Conservation (phyloP, 2,113 vertebrate species). For the Zosterops lateralis region DNA sequence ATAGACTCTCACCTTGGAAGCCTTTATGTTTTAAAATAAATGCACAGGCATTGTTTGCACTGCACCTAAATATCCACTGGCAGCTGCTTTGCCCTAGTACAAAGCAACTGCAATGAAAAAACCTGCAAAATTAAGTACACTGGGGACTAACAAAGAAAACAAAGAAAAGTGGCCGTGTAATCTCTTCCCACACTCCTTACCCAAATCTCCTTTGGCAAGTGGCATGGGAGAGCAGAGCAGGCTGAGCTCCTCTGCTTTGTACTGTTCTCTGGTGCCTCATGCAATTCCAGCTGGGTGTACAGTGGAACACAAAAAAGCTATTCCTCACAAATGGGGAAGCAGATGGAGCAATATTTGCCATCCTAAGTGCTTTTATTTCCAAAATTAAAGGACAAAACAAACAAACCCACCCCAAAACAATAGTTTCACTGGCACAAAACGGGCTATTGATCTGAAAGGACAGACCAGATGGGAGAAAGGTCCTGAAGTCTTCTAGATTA, state of each 20-base stretch:
- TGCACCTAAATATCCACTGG: not conserved
- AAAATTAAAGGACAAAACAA: not conserved
- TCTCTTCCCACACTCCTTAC: slow-evolving; percentile 65
- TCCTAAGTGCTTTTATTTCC: slow-evolving; percentile 31
- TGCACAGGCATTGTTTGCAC: not conserved
- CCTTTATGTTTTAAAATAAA: not conserved
- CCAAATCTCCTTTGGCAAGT: slow-evolving; percentile 55
- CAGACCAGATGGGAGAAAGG: slow-evolving; percentile 2
- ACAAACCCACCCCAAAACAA: not conserved
- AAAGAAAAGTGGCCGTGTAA: slow-evolving; percentile 22
- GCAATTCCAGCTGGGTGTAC: slow-evolving; percentile 17
- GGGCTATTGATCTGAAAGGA: not conserved
- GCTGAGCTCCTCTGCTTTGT: slow-evolving; percentile 42
- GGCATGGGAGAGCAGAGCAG: not conserved
- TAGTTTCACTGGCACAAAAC: not conserved
- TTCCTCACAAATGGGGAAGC: slow-evolving; percentile 39
- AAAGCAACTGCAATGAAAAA: not conserved
- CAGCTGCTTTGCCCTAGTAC: not conserved
- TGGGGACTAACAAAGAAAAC: slow-evolving; percentile 38
- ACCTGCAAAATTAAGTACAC: not conserved
- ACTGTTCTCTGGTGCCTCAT: slow-evolving; percentile 34
- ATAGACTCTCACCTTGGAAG: not conserved
- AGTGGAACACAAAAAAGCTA: slow-evolving; percentile 23
- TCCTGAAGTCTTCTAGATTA: not conserved
- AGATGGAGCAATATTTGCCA: slow-evolving; percentile 52